These are phyloP conservation scores for Sciurus carolinensis DNA, from an alignment of 2,797 vertebrate species.

Conservation along the genomic window DNA sequence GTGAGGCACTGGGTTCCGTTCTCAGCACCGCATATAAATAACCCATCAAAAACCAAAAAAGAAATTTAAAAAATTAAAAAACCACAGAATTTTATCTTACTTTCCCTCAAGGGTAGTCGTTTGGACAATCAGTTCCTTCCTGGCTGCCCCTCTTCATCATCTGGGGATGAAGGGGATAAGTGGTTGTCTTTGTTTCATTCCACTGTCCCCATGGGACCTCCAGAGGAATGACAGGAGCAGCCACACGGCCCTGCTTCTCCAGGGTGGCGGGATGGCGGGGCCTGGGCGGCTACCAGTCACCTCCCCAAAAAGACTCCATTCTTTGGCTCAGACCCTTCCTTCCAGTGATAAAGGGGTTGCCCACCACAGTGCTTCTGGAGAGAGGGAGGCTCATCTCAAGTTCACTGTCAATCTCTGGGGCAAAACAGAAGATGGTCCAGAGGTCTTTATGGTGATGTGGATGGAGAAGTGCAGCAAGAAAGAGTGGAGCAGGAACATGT, in stretches of 20 bases:
- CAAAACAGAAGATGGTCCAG: slow-evolving; percentile 91
- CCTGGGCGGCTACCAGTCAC: not conserved
- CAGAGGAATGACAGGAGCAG: not conserved
- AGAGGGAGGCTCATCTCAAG: slow-evolving; percentile 88
- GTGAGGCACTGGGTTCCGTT: too few relatives aligned
- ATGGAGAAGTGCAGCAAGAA: slow-evolving; percentile 93
- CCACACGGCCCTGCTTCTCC: not conserved
- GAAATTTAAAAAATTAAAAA: not conserved
- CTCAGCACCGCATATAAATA: too few relatives aligned
- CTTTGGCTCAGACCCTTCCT: not conserved
- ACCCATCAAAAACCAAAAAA: too few relatives aligned
- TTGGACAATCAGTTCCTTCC: not conserved
- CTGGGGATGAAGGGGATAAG: not conserved
- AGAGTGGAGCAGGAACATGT: slow-evolving; percentile 86
- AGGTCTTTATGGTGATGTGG: slow-evolving; percentile 71
- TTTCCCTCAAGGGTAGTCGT: not conserved
- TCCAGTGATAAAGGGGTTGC: slow-evolving; percentile 88
- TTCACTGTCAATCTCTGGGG: slow-evolving; percentile 89
- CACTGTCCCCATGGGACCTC: not conserved
- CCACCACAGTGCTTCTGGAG: slow-evolving; percentile 90
- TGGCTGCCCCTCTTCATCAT: not conserved
- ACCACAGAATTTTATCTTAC: not conserved
- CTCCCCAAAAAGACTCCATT: not conserved
- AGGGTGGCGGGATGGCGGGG: not conserved
- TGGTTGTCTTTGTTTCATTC: not conserved